Evolutionary conservation across 2,888 invertebrate species (phyloP), one percentile per base, ranked within the genome.

Genomic region (Balanococcus diminutus): DNA sequence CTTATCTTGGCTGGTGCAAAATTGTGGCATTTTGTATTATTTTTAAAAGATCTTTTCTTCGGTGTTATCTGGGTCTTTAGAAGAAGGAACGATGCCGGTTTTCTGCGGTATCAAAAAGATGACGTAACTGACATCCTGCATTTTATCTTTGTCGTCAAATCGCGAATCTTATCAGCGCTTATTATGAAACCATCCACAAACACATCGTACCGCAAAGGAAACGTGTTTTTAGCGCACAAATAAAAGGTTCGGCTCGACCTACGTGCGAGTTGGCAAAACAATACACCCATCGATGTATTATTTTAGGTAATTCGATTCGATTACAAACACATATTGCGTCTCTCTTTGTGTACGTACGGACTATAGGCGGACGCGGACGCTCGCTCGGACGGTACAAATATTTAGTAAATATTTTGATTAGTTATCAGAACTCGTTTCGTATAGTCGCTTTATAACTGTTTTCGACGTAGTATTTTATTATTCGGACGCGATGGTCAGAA

Each of bases 371-470:
- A 22, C 56, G 11, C 2, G 11, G 56, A 56, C 8, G 36, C 5
- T 6, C 36, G 36, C 11, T 2, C 56, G 22, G 56, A 5, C 56
- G 56, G 22, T 56, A 8, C 4, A 56, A 56, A 22, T 56, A 56
- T 56, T 56, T 22, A 56, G 56, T 56, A 56, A 56, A 56, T 56
- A 56, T 56, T 56, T 56, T 56, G 56, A 56, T 56, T 56, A 56
- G 56, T 56, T 56, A 56, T 56, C 56, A 56, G 22, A 56, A 56
- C 56, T 56, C 56, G 56, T 56, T 22, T 56, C n/a, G 56, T 56
- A 56, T 56, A 22, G 56, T 56, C 22, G 56, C 8, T 56, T 9
- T 56, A 56, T 56, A 56, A 56, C 56, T 56, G 56, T 56, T 56
- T 56, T 56, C 56, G 22, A 56, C 56, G 56, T 56, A 56, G 19